Conservation (phyloP, 2,113 vertebrate species). For the Gadus macrocephalus region DNA sequence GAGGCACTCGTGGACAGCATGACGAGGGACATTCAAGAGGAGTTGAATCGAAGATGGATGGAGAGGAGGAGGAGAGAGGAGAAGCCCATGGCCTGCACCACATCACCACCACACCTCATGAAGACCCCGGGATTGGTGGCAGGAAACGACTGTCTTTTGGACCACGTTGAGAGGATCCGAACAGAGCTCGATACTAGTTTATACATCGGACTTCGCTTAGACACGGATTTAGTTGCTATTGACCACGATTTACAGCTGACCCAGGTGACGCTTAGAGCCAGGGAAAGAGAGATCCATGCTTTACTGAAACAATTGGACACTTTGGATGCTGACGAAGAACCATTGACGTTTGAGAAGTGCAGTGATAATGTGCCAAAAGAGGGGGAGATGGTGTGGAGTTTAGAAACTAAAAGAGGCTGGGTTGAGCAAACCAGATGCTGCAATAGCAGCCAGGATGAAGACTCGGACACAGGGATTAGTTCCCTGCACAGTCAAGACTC, state of each 20-base stretch:
- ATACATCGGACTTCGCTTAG: constrained; percentile 87
- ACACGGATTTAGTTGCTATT: constrained; percentile 84
- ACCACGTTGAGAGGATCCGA: constrained; percentile 75
- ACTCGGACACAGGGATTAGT: constrained; percentile 93
- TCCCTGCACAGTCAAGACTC: constrained; percentile 98
- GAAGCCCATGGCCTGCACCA: background rate
- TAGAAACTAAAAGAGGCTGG: constrained; percentile 68
- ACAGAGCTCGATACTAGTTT: constrained; percentile 89
- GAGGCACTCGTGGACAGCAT: constrained; percentile 79
- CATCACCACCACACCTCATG: no score
- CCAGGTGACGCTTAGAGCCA: constrained; percentile 75
- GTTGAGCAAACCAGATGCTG: constrained; percentile 77
- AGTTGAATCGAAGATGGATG: constrained; percentile 90
- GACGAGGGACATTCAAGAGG: constrained; percentile 82
- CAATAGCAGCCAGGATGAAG: constrained; percentile 80
- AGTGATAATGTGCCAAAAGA: constrained; percentile 20
- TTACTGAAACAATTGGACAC: constrained; percentile 79
- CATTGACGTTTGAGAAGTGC: constrained; percentile 18
- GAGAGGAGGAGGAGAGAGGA: constrained; percentile 79
- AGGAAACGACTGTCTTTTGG: constrained; percentile 75
- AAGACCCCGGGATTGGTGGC: constrained; percentile 3
- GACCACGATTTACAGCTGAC: constrained; percentile 78
- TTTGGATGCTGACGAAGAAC: constrained; percentile 63
- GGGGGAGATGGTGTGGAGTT: constrained; percentile 28
- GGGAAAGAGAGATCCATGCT: constrained; percentile 79